These are phyloP conservation scores for Gobionotothen gibberifrons DNA, from an alignment of 2,797 vertebrate genomes.

Conservation along the genomic window DNA sequence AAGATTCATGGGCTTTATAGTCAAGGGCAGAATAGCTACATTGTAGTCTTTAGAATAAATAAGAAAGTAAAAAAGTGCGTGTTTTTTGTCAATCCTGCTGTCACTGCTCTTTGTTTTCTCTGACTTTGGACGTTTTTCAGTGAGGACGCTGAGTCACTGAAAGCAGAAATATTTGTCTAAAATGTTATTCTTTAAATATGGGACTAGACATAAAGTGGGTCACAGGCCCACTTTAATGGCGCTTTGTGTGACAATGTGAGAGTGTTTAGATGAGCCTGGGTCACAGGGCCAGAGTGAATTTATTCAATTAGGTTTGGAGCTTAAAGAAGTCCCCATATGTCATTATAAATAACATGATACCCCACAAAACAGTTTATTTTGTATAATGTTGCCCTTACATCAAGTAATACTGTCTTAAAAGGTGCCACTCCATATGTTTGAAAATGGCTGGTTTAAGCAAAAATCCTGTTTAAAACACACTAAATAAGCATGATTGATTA, in stretches of 20 bases:
- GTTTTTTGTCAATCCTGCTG: slow-evolving; percentile 12
- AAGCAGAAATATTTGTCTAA: slow-evolving; percentile 12
- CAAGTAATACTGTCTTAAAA: slow-evolving; percentile 15
- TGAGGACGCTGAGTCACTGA: slow-evolving; percentile 45
- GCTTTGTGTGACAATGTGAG: slow-evolving; percentile 50
- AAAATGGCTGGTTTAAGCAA: slow-evolving; percentile 30
- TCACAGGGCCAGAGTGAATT: slow-evolving; percentile 50
- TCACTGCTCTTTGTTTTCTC: background rate
- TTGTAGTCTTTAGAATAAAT: too few relatives aligned
- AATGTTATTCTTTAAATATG: slow-evolving; percentile 44
- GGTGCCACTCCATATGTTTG: background rate
- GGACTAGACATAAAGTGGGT: slow-evolving; percentile 46
- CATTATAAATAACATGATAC: slow-evolving; percentile 16
- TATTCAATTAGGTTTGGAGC: slow-evolving; percentile 46
- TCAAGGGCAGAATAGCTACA: too few relatives aligned
- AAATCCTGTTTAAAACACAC: slow-evolving; percentile 43
- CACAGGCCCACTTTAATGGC: slow-evolving; percentile 42
- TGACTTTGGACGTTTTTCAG: slow-evolving; percentile 4
- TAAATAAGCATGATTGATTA: slow-evolving; percentile 69
- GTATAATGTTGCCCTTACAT: slow-evolving; percentile 4
- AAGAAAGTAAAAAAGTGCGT: background rate
- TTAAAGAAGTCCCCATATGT: slow-evolving; percentile 36
- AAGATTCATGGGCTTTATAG: too few relatives aligned
- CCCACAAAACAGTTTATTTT: slow-evolving; percentile 17
- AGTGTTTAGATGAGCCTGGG: slow-evolving; percentile 41